Evolutionary conservation across 2,113 vertebrate species (phyloP).

Genomic region (Brachyhypopomus gauderio): DNA sequence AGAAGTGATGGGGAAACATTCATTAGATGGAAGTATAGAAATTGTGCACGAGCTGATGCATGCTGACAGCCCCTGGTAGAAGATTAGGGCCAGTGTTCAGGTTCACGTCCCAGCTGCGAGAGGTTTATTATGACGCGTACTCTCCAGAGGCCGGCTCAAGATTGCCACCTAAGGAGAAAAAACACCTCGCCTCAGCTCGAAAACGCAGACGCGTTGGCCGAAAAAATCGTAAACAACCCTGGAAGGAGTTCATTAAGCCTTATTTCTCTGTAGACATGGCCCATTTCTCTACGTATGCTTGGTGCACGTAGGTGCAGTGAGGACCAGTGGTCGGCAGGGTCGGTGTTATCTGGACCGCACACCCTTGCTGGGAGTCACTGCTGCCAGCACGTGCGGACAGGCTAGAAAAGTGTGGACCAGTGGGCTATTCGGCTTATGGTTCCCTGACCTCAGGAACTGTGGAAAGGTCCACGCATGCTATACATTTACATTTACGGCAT

Average conservation of each 20-base stretch:
- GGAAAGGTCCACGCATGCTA: not conserved
- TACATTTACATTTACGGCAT: no score
- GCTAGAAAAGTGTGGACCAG: not conserved
- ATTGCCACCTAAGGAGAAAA: conserved; percentile 35
- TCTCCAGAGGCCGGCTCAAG: conserved; percentile 30
- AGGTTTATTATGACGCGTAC: conserved; percentile 51
- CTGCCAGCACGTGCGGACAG: conserved; percentile 11
- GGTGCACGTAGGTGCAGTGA: conserved; percentile 18
- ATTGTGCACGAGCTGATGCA: conserved; percentile 39
- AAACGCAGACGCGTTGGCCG: not conserved
- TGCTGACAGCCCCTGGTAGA: conserved; percentile 43
- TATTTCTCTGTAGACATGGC: conserved; percentile 38
- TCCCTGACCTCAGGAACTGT: not conserved
- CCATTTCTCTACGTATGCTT: conserved; percentile 35
- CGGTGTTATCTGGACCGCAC: conserved; percentile 35
- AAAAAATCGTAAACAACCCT: not conserved
- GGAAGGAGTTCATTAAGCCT: conserved; percentile 17
- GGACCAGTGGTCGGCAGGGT: conserved; percentile 22
- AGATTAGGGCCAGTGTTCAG: conserved; percentile 42
- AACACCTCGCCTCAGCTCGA: conserved; percentile 1
- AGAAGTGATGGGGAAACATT: conserved; percentile 31
- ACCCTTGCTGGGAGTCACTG: conserved; percentile 36
- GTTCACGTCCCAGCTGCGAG: conserved; percentile 41
- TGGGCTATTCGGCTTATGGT: not conserved
- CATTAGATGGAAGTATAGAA: conserved; percentile 45